Percentiles rank a stretch among this genome's conserved stretches.
phyloP scores from a whole-genome alignment of 2,888 invertebrate genomes.

The Torymus tubicola region DNA sequence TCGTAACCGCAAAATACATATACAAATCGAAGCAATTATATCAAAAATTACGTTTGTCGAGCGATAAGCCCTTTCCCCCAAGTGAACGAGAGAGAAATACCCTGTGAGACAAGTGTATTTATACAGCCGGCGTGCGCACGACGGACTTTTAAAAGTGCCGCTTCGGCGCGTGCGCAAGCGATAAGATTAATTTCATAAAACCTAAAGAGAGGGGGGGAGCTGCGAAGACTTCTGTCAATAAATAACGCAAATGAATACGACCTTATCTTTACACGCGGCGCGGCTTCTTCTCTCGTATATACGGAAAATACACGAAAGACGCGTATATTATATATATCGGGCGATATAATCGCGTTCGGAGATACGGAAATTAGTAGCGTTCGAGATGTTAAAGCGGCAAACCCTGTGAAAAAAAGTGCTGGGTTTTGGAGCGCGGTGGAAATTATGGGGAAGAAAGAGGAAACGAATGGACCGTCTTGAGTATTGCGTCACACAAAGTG shows the following conservation, averaged over 20 bases:
- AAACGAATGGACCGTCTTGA: too few species aligned
- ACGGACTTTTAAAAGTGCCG: too few species aligned
- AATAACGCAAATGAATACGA: conserved; percentile 52
- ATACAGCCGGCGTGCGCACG: background rate
- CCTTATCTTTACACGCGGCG: conserved; percentile 44
- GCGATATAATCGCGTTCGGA: conserved; percentile 30
- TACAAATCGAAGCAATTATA: conserved; percentile 52
- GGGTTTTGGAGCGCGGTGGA: too few species aligned
- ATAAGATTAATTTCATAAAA: conserved; percentile 57
- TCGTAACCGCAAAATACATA: conserved; percentile 16
- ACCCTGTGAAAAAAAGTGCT: too few species aligned
- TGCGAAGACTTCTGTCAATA: conserved; percentile 38
- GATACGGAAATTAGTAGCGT: conserved; percentile 46
- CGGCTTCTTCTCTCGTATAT: conserved; percentile 20
- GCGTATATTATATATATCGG: background rate
- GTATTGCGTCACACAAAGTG: too few species aligned
- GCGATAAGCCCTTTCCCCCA: conserved; percentile 21
- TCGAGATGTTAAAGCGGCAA: background rate
- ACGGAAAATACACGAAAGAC: conserved; percentile 17
- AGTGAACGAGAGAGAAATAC: conserved; percentile 11
- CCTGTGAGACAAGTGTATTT: conserved; percentile 30
- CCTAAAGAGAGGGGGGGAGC: background rate
- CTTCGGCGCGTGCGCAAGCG: background rate
- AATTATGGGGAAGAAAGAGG: too few species aligned
- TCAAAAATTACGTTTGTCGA: conserved; percentile 48